Conservation (phyloP, 2,888 invertebrate species). For the Bombyx huttoni region DNA sequence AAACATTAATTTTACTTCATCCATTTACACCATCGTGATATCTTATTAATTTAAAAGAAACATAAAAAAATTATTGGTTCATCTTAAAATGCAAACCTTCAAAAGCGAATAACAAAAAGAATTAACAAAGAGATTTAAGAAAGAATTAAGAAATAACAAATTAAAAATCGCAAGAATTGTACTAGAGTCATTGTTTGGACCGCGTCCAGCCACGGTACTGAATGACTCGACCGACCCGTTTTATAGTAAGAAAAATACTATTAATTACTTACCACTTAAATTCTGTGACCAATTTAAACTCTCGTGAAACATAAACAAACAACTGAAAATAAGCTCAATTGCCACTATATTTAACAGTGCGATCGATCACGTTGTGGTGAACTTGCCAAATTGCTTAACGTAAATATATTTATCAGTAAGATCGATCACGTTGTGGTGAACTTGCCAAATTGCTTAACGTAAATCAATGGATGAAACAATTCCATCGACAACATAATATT, state of each 20-base stretch:
- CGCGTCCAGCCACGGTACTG: neutral
- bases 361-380: neutral
- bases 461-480: neutral
- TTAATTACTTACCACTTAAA: neutral
- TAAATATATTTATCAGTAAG: neutral
- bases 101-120: too few relatives aligned
- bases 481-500: neutral
- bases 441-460: neutral
- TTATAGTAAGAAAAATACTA: constrained; percentile 8
- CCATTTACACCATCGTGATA: too few relatives aligned
- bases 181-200: neutral
- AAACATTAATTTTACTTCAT: too few relatives aligned
- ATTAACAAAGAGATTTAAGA: too few relatives aligned
- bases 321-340: neutral
- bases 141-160: constrained; percentile 3
- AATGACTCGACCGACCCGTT: neutral
- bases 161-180: neutral
- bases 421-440: neutral
- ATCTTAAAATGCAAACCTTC: too few relatives aligned
- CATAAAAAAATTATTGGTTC: too few relatives aligned
- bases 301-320: neutral
- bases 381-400: neutral
- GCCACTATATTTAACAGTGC: neutral
- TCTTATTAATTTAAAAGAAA: too few relatives aligned
- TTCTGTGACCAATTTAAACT: neutral